Conservation (phyloP, 1,140 invertebrate genomes). For the Ganaspis sp. region DNA sequence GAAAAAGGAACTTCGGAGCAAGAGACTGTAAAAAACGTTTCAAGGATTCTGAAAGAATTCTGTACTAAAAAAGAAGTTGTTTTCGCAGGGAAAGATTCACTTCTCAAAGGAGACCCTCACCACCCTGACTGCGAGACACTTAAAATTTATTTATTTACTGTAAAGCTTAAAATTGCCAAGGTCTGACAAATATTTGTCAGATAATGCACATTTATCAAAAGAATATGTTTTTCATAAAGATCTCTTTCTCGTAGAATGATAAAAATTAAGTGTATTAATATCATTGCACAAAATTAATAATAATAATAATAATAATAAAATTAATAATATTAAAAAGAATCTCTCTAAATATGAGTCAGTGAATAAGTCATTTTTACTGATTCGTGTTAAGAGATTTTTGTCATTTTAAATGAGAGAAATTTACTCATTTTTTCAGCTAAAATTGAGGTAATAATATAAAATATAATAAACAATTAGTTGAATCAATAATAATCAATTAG, state of each 20-base stretch:
- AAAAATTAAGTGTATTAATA: no score
- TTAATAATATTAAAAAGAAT: no score
- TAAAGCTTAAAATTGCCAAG: background rate
- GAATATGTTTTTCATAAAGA: background rate
- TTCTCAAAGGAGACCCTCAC: background rate
- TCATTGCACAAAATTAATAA: no score
- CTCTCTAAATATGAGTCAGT: no score
- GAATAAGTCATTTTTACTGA: no score
- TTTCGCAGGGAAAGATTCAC: constrained; percentile 12
- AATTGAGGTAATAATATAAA: no score
- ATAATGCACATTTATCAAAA: background rate
- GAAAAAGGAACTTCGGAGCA: background rate
- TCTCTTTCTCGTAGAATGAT: background rate
- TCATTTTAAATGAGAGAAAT: no score
- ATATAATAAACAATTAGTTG: no score
- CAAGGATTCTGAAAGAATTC: background rate
- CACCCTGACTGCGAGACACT: background rate
- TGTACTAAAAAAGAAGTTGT: background rate
- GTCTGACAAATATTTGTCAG: background rate
- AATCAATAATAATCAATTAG: no score
- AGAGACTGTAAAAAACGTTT: constrained; percentile 11
- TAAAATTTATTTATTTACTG: constrained; percentile 11
- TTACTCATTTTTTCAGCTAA: no score
- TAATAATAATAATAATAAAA: no score
- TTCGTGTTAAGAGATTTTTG: no score